Percentiles rank a stretch among this genome's conserved stretches.
Conservation (phyloP, 2,113 vertebrate genomes). For the Leucoraja erinaceus region DNA sequence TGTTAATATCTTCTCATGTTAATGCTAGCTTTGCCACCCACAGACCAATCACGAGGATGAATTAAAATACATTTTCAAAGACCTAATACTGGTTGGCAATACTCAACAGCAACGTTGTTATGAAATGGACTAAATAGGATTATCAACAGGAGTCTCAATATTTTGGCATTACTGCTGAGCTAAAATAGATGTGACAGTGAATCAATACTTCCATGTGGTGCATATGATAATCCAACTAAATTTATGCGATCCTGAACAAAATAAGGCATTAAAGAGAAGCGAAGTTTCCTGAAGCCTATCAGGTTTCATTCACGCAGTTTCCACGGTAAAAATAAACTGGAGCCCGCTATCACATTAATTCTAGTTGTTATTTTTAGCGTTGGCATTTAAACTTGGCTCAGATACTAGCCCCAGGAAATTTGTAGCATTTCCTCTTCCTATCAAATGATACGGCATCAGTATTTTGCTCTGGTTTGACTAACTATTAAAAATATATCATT, state of each 20-base stretch:
- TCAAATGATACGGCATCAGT: conserved; percentile 38
- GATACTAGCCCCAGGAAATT: conserved; percentile 28
- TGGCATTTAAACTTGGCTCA: conserved; percentile 38
- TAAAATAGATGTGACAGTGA: conserved; percentile 38
- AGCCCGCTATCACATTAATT: conserved; percentile 26
- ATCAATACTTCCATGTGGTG: conserved; percentile 37
- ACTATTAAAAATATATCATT: conserved; percentile 38
- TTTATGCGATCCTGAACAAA: conserved; percentile 37
- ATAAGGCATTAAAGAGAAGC: conserved; percentile 39
- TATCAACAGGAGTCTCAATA: conserved; percentile 29
- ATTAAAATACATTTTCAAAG: background rate
- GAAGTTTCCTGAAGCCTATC: conserved; percentile 37
- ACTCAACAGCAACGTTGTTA: conserved; percentile 14
- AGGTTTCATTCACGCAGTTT: conserved; percentile 37
- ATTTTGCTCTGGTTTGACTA: conserved; percentile 29
- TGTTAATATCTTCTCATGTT: background rate
- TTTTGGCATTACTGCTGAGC: conserved; percentile 15
- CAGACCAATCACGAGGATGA: background rate
- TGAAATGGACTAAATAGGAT: conserved; percentile 34
- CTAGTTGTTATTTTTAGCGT: conserved; percentile 35
- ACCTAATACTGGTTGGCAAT: background rate
- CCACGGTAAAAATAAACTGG: conserved; percentile 34
- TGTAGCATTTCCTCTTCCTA: conserved; percentile 38
- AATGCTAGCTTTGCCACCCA: background rate
- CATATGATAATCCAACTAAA: conserved; percentile 39